Base-by-base conservation (phyloP, 2,797 vertebrate species). In the Rallus crepitans region DNA sequence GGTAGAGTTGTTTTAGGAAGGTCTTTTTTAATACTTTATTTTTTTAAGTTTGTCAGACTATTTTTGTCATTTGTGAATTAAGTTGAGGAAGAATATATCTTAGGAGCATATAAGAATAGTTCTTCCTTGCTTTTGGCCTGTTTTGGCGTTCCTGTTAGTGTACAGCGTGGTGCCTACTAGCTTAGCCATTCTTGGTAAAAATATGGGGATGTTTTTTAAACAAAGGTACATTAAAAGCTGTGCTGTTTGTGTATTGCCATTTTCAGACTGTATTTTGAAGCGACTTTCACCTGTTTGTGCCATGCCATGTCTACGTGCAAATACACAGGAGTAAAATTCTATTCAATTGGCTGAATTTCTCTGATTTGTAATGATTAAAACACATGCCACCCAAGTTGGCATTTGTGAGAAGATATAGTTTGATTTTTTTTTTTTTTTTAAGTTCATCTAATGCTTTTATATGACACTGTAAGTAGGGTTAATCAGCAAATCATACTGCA, bases 131-230 rank as follows among this genome's bases (percentile, higher is more conserved):
- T 91, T 90, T 61, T 65, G 37, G 57, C 75, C 59, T 81, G 50
- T 82, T 88, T 65, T 21, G 33, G 55, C 5, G 30, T 88, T 82
- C 70, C n/a, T 95, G 40, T 79, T 84, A 87, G 21, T 40, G 52
- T 77, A 53, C 37, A 42, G 66, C 25, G 47, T 77, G 82, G 89
- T 94, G 75, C 78, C 73, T 93, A 84, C 33, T 86, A 71, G 56
- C 57, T 89, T 90, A 64, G 55, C 73, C 40, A 69, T 77, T 91
- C 42, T 86, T 79, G 47, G 10, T 31, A 85, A 91, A 93, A 79
- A 37, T 56, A 87, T 72, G 91, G 90, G 94, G 89, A 95, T 95
- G 66, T 93, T 94, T 94, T 94, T 91, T 81, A 87, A 91, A 83
- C 66, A 78, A 73, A 93, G 6, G 2, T 77, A 4, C 71, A 27